Conservation (phyloP, 2,888 invertebrate genomes). For the Mesorhabditis spiculigera region DNA sequence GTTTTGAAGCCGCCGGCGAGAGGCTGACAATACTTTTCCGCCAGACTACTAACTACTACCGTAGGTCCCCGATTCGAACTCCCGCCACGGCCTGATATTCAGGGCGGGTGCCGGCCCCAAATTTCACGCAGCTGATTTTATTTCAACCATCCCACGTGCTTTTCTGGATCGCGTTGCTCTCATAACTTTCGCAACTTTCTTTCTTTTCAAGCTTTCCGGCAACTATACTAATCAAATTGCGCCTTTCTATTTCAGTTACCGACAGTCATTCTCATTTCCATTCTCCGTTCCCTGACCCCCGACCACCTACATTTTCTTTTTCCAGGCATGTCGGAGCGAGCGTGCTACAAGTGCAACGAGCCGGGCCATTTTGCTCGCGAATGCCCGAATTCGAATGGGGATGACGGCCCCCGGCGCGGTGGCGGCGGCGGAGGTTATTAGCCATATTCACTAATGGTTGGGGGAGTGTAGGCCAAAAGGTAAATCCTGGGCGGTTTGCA, state of each 20-base stretch:
- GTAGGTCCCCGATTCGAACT: no score
- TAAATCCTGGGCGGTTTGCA: no score
- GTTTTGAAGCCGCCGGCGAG: no score
- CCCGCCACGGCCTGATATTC: no score
- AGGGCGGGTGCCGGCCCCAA: no score
- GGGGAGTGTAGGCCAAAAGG: no score
- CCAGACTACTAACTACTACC: no score
- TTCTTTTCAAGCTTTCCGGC: background rate
- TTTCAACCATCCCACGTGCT: no score
- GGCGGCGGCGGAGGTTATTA: constrained; percentile 15
- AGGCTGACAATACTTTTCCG: no score
- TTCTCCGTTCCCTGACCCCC: background rate
- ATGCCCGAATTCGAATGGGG: constrained; percentile 21
- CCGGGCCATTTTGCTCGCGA: constrained; percentile 46
- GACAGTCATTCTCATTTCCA: background rate
- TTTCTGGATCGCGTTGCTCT: background rate
- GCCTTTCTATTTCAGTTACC: background rate
- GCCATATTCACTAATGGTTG: no score
- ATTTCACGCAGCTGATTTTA: no score
- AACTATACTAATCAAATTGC: background rate
- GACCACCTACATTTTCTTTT: constrained; percentile 7
- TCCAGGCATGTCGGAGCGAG: constrained; percentile 27
- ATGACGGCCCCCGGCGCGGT: constrained; percentile 11
- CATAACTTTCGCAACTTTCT: background rate
- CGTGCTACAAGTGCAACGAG: constrained; percentile 51